Conservation (phyloP, 2,888 invertebrate genomes). For the Diaperis boleti region DNA sequence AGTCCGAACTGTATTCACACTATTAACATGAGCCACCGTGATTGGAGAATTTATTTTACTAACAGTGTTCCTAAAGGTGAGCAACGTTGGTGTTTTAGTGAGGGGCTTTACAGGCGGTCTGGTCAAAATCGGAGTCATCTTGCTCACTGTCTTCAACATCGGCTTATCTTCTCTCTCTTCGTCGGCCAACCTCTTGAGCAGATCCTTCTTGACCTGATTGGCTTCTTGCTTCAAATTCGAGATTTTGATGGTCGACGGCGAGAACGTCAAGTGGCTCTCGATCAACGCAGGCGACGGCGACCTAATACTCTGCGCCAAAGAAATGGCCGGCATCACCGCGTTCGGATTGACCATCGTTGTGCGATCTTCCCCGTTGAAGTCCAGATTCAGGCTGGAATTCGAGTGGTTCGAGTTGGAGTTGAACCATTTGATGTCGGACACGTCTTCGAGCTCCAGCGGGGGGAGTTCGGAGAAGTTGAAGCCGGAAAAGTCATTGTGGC, state of each 20-base stretch:
- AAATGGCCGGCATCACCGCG: conserved; percentile 86
- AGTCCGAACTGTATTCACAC: conserved; percentile 52
- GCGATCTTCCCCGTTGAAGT: conserved; percentile 78
- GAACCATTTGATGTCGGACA: conserved; percentile 72
- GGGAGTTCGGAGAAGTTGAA: conserved; percentile 75
- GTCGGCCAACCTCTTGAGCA: conserved; percentile 70
- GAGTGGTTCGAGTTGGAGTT: conserved; percentile 69
- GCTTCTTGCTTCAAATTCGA: conserved; percentile 67
- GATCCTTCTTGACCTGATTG: conserved; percentile 75
- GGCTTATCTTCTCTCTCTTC: conserved; percentile 54
- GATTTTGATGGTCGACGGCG: conserved; percentile 77
- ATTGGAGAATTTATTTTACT: conserved; percentile 55
- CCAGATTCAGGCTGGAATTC: conserved; percentile 76
- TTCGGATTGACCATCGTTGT: conserved; percentile 89
- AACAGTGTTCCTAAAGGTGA: conserved; percentile 50
- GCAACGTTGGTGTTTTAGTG: conserved; percentile 50
- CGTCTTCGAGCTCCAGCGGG: conserved; percentile 77
- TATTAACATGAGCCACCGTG: conserved; percentile 57
- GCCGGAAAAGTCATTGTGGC: conserved; percentile 75
- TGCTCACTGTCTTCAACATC: conserved; percentile 58
- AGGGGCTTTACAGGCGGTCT: conserved; percentile 61
- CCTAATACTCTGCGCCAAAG: conserved; percentile 66
- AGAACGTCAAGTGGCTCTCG: conserved; percentile 80
- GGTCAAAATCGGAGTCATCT: conserved; percentile 62
- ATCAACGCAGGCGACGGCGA: conserved; percentile 75